Base-by-base conservation (phyloP, 2,888 invertebrate genomes). In the Norana najaformis region DNA sequence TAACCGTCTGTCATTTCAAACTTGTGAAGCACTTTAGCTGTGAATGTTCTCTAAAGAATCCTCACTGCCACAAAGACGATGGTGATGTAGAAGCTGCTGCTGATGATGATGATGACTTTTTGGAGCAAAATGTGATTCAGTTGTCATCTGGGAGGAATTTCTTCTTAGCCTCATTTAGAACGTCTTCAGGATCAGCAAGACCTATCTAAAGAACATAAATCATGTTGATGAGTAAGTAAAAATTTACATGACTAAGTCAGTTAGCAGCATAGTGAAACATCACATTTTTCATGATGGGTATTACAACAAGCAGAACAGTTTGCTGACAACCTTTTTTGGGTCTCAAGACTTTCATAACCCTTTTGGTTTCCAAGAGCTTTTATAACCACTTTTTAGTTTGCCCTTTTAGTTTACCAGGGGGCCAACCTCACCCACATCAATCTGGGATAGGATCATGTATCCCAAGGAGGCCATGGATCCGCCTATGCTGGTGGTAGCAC, bases 81-180 rank as follows among this genome's bases (percentile, higher is more conserved):
- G 47, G 18, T n/a, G 69, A 53, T 23, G 53, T 4, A 11, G 69
- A 30, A 11, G 69, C 5, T n/a, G 69, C 6, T 11, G n/a, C 30
- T 69, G 69, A 8, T n/a, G 69, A 30, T 8, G 16, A 69, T 69
- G 69, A 30, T n/a, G n/a, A n/a, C n/a, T 30, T 23, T 23, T 69
- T 69, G 30, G 30, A 69, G n/a, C 30, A n/a, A 30, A 69, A n/a
- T 69, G 69, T 38, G 23, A 35, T n/a, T 88, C 92, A 94, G 88
- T 94, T 94, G 88, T 93, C 93, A 88, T 94, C 94, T 91, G 93
- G 93, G 91, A 93, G 90, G 91, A 94, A 94, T 89, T 92, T 91
- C 89, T 94, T 93, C 90, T 94, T 94, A n/a, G 94, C 93, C 89
- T 94, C 94, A 89, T 93, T 93, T 91, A 94, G 91, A 14, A 94